Base-by-base conservation (phyloP, 2,113 vertebrate species). In the Brachypteracias leptosomus region DNA sequence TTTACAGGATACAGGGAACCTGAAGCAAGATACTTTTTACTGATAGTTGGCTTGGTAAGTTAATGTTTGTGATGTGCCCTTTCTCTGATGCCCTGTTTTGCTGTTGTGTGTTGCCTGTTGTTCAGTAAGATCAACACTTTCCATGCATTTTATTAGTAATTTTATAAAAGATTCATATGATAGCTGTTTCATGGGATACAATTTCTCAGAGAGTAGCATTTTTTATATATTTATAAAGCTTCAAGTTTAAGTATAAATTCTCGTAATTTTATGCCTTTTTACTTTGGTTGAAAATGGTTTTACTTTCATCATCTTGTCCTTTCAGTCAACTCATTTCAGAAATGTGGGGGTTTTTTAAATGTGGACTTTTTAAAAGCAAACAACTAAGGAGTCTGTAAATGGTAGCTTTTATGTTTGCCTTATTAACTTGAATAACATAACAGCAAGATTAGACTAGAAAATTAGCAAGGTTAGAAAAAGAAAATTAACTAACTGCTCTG, bases 1-100 rank as follows among this genome's bases (percentile, higher is more conserved):
- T 6, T 52, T 17, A 97, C 97, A 5, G 98, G 97, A 78, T 99
- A 98, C 97, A 96, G 52, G 36, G 98, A 98, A 65, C 98, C 98
- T 13, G 97, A 98, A 40, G 98, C 98, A 77, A 98, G 99, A 83
- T 98, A 98, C 92, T 99, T 99, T 96, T 98, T 99, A 76, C 98
- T 99, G 76, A 98, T 99, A 26, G 99, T 99, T 76, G 99, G 99
- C 63, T 97, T 99, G 98, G 99, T 99, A 96, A 97, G 98, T 96
- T 83, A 17, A 31, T 7, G 7, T n/a, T 67, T 90, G 22, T 51
- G 19, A n/a, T 12, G 2, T 12, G 17, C 15, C 49, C 0, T 0
- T 49, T 75, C 49, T 78, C 7, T 70, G 33, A 20, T 46, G 22
- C 19, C 79, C 44, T 24, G 9, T 35, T 68, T 10, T 62, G 38